A percentile compares a stretch with the other conserved stretches of the same genome.
Evolutionary conservation across 1,140 invertebrate genomes (phyloP).

Genomic region (Leucophenga varia): DNA sequence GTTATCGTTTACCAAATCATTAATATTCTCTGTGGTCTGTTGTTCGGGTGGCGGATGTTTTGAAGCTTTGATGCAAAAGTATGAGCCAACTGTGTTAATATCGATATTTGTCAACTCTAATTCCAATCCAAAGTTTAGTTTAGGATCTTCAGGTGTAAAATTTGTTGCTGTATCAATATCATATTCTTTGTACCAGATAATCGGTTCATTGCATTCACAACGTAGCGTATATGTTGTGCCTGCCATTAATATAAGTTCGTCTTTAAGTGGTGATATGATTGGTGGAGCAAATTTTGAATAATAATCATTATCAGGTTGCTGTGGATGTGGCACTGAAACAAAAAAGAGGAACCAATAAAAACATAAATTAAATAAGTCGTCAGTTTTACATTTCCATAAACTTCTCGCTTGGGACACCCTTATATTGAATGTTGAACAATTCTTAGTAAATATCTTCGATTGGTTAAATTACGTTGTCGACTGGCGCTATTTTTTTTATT

Average conservation of each 20-base stretch:
- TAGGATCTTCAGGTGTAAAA: conserved; percentile 34
- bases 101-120: conserved; percentile 57
- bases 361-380: too few relatives aligned
- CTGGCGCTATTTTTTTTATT: too few relatives aligned
- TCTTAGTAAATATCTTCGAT: too few relatives aligned
- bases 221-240: conserved; percentile 58
- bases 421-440: too few relatives aligned
- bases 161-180: conserved; percentile 29
- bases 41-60: conserved; percentile 17
- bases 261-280: conserved; percentile 56
- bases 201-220: conserved; percentile 58
- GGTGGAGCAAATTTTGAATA: too few relatives aligned
- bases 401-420: too few relatives aligned
- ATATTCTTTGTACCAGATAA: conserved; percentile 52
- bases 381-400: too few relatives aligned
- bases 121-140: conserved; percentile 51
- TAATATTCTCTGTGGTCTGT: conserved; percentile 38
- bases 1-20: conserved; percentile 53
- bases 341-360: too few relatives aligned
- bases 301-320: too few relatives aligned
- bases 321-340: too few relatives aligned
- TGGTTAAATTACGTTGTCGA: too few relatives aligned
- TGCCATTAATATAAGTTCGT: conserved; percentile 57
- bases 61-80: conserved; percentile 60
- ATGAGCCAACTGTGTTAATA: conserved; percentile 62